Conservation (phyloP, 2,797 vertebrate species). For the Ptychobarbus kaznakovi region DNA sequence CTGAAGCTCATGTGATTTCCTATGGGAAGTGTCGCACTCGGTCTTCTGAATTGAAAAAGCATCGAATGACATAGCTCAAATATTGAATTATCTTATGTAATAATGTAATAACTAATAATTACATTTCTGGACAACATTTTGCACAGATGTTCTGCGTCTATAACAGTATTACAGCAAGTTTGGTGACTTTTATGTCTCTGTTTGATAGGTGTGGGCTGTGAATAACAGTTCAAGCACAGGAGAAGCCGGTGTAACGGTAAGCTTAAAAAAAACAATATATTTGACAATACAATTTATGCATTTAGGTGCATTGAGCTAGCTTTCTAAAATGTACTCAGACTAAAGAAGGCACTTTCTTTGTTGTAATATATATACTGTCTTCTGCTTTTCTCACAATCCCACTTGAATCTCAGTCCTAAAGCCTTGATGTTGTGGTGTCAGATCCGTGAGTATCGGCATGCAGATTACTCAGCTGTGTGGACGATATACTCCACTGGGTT, state of each 20-base stretch:
- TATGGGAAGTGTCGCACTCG: not conserved
- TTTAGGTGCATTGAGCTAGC: not conserved
- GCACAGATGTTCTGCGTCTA: not conserved
- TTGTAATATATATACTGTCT: not conserved
- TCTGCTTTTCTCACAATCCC: not conserved
- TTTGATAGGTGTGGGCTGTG: not conserved
- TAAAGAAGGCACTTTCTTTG: not conserved
- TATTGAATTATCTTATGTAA: not conserved
- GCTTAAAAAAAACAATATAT: not conserved
- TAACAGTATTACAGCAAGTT: not conserved
- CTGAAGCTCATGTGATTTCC: constrained; percentile 25
- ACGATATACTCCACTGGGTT: constrained; percentile 54
- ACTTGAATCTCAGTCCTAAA: constrained; percentile 32
- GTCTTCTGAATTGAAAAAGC: not conserved
- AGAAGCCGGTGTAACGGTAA: not conserved
- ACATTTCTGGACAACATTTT: not conserved
- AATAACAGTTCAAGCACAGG: not conserved
- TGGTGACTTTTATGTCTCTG: not conserved
- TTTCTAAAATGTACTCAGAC: not conserved
- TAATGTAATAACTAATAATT: not conserved
- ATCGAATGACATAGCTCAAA: not conserved
- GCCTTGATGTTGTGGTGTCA: constrained; percentile 42
- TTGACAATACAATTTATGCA: not conserved
- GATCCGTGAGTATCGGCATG: constrained; percentile 55
- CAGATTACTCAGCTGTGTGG: constrained; percentile 56